Base-by-base conservation (phyloP, 2,888 invertebrate species). In the Notocelia uddmanniana region DNA sequence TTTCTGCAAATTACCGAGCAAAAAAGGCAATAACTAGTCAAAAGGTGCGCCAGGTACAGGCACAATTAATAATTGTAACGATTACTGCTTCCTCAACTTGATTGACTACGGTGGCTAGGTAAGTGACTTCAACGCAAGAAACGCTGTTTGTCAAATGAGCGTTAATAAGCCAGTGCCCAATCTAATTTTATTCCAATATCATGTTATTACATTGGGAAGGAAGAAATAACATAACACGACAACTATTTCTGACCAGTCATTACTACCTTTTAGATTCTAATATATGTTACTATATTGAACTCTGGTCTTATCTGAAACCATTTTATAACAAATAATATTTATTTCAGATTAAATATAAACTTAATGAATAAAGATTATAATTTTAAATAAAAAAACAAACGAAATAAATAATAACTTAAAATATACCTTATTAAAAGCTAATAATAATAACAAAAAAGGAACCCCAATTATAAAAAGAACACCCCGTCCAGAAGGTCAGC, bases 1-100 rank as follows among this genome's bases (percentile, higher is more conserved):
- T 66, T 64, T 71, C 60, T 60, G 52, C 18, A 52, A 26, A 71
- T 71, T 67, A 55, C 59, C 6, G 66, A 31, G 60, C 60, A 71
- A 71, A 67, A 71, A 67, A 71, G 66, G 71, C 48, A 71, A 71
- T 67, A 58, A 15, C 41, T 57, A 70, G 50, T 37, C 63, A 50
- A 50, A 71, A 54, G 66, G 71, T 34, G 66, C 54, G 71, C 67
- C 70, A 57, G 21, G 58, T 59, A 71, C 57, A 54, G 66, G 31
- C 23, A 67, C 71, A 60, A 71, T 71, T 60, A 67, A 54, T 71
- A 71, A 60, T 37, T 67, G 45, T 55, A 67, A 45, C 71, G 45
- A 60, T 60, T 67, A 67, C 66, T 66, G 45, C 67, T 71, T 71
- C 71, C 71, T 66, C 59, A 21, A 60, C 31, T 45, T 34, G 71